Evolutionary conservation across 2,797 vertebrate species (phyloP), one percentile per base, ranked within the genome.

Genomic region (Tragopan temminckii): DNA sequence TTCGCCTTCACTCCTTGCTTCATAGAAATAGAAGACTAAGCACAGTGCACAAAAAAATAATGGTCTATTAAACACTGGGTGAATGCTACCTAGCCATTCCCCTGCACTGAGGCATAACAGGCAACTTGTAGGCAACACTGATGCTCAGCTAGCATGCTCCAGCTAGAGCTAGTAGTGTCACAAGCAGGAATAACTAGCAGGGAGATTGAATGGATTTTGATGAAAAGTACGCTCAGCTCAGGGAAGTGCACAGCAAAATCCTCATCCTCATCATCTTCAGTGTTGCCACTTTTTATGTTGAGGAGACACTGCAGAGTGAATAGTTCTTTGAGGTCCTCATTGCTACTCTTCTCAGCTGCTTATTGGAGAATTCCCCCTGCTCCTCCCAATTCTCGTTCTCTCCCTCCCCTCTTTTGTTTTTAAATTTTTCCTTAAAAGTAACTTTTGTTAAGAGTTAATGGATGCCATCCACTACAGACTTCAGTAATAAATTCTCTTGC

Each of bases 341-440:
- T 42, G 24, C 55, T 70, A 42, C 7, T 71, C 23, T 75, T 75
- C 21, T 53, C 76, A 40, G 24, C 29, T 80, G 55, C 4, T 8
- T 36, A 0, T 5, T 14, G 5, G 16, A 43, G 25, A 46, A 5
- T 66, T 78, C 64, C 61, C 19, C 13, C 25, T 0, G 16, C 72
- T 68, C 29, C 16, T 55, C 29, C n/a, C 48, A 23, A 16, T 24
- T 43, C 18, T 18, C 27, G 38, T 35, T 29, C 2, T 66, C 25
- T 64, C 55, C 33, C 25, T 38, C 45, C 33, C 27, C 21, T 55
- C 16, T 23, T 70, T n/a, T 55, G 10, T 25, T 67, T 75, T 75
- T 52, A 59, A 59, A 7, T 74, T 90, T 77, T 77, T 62, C 1
- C 2, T n/a, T 21, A 9, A 8, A 64, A 21, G 1, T 61, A 7